Percentiles rank a stretch among this genome's conserved stretches.
Evolutionary conservation across 2,888 invertebrate genomes (phyloP).

Genomic region (Lasioglossum leucozonium): DNA sequence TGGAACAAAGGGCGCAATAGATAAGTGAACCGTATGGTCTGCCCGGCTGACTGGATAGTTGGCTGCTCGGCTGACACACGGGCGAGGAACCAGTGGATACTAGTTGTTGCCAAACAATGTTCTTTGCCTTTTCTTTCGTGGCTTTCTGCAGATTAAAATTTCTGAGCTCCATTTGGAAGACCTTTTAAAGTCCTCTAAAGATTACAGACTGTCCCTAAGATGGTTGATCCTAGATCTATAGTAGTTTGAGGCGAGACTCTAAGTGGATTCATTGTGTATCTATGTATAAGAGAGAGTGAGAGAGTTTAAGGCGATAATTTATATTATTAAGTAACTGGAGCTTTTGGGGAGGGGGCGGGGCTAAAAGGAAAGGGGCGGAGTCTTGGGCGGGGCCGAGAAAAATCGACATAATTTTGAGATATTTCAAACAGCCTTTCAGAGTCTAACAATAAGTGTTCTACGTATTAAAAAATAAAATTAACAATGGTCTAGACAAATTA

Average conservation of each 20-base stretch:
- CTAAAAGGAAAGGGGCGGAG: neutral
- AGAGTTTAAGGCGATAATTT: neutral
- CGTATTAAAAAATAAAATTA: too few species aligned
- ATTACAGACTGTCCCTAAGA: neutral
- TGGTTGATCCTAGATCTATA: neutral
- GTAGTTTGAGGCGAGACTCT: neutral
- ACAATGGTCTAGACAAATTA: too few species aligned
- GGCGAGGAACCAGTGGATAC: neutral
- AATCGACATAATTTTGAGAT: neutral
- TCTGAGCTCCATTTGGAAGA: neutral
- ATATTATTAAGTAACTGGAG: neutral
- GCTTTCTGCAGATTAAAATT: neutral
- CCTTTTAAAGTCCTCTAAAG: neutral
- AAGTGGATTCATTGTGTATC: neutral
- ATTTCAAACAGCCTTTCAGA: neutral
- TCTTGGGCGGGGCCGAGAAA: neutral
- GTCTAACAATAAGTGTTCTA: too few species aligned
- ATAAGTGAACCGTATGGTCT: conserved; percentile 56
- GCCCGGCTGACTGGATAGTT: neutral
- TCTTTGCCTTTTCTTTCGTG: neutral
- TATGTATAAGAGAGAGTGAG: neutral
- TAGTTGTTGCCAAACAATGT: neutral
- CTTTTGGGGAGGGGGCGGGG: neutral
- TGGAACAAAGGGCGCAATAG: conserved; percentile 86
- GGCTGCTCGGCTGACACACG: conserved; percentile 12